Percentiles rank a stretch among this genome's conserved stretches.
Evolutionary conservation across 53 echinoderm and acorn worm species (phyloP).

Genomic region (Zoroaster sp.): DNA sequence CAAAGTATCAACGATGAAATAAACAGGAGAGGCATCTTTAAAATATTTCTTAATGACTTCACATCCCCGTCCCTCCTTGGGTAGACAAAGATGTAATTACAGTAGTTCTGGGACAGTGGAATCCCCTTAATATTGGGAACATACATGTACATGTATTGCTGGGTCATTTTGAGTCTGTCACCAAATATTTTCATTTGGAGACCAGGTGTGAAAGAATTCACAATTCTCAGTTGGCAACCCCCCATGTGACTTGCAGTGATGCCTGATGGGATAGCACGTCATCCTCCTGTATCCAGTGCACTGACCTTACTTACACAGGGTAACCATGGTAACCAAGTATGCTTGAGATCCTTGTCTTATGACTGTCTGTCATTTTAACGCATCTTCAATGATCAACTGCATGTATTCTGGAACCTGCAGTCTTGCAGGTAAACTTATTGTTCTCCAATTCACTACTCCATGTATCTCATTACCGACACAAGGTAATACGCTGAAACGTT

Average conservation of each 20-base stretch:
- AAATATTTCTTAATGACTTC: too few species aligned
- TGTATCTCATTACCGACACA: too few species aligned
- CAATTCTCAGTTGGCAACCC: not conserved
- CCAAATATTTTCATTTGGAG: not conserved
- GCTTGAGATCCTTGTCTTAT: not conserved
- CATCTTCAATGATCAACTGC: not conserved
- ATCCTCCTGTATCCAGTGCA: not conserved
- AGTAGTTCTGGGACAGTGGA: not conserved
- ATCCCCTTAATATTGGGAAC: not conserved
- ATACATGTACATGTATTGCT: too few species aligned
- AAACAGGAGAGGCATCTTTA: too few species aligned
- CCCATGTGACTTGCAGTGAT: slow-evolving; percentile 16
- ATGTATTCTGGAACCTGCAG: too few species aligned
- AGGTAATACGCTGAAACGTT: too few species aligned
- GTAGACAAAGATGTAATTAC: not conserved
- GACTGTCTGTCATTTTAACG: not conserved
- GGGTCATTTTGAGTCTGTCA: not conserved
- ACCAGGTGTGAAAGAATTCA: not conserved
- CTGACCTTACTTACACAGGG: not conserved
- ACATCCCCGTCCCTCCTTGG: too few species aligned
- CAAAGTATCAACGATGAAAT: too few species aligned
- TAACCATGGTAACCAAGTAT: not conserved
- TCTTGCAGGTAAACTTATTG: too few species aligned
- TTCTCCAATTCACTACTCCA: too few species aligned
- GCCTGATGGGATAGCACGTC: not conserved